These are phyloP conservation scores for Crocallis elinguaria DNA, from an alignment of 2,888 invertebrate species.

Conservation along the genomic window DNA sequence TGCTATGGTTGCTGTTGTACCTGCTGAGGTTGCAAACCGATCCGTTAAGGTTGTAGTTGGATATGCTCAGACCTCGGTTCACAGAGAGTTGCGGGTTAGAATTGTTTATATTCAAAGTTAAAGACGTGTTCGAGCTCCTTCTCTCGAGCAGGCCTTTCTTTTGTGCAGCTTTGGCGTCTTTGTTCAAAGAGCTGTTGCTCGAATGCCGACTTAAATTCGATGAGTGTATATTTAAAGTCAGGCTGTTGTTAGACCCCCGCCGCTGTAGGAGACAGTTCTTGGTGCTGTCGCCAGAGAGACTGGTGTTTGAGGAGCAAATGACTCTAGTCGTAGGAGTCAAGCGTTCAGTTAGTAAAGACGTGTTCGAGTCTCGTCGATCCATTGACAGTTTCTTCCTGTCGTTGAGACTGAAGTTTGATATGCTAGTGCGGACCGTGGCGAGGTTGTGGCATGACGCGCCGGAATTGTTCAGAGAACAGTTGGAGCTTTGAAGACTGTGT, in stretches of 20 bases:
- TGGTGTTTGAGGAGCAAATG: constrained; percentile 80
- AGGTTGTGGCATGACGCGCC: constrained; percentile 77
- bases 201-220: constrained; percentile 82
- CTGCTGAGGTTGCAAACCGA: constrained; percentile 79
- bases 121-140: constrained; percentile 95
- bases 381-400: constrained; percentile 87
- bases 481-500: constrained; percentile 82
- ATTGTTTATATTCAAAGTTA: constrained; percentile 89
- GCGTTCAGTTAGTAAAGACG: constrained; percentile 89
- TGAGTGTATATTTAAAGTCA: constrained; percentile 90
- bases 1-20: constrained; percentile 79
- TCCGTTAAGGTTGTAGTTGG: constrained; percentile 80
- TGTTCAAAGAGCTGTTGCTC: constrained; percentile 84
- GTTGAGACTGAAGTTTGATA: constrained; percentile 77
- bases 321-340: constrained; percentile 70
- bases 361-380: constrained; percentile 94
- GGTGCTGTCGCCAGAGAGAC: constrained; percentile 64
- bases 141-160: constrained; percentile 92
- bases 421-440: constrained; percentile 71
- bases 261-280: constrained; percentile 90
- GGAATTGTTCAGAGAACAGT: constrained; percentile 74
- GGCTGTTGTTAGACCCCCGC: constrained; percentile 93
- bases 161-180: constrained; percentile 68
- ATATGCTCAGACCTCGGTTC: constrained; percentile 76
- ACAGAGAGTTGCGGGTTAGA: constrained; percentile 78